phyloP scores from a whole-genome alignment of 2,888 invertebrate species.

The Stenodema calcarata region DNA sequence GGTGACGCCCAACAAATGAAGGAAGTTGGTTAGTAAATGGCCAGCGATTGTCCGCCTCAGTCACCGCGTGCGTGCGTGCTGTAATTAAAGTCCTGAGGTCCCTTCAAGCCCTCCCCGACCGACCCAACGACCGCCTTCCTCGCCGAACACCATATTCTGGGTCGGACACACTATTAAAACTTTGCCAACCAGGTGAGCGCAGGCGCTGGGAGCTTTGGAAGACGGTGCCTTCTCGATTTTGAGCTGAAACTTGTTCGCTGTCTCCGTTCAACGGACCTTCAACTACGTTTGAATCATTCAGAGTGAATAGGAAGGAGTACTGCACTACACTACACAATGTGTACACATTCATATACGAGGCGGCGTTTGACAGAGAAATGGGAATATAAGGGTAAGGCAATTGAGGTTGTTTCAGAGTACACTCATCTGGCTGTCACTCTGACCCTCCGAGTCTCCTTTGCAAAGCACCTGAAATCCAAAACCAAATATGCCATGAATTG shows the following conservation, averaged over 20 bases:
- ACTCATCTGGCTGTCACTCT: too few relatives aligned
- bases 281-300: too few relatives aligned
- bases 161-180: conserved; percentile 45
- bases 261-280: too few relatives aligned
- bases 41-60: conserved; percentile 49
- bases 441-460: too few relatives aligned
- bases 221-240: background rate
- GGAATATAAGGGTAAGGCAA: too few relatives aligned
- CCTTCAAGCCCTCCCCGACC: background rate
- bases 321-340: too few relatives aligned
- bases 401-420: too few relatives aligned
- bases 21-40: conserved; percentile 49
- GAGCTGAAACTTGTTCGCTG: background rate
- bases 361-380: too few relatives aligned
- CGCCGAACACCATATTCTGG: conserved; percentile 36
- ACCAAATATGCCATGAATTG: too few relatives aligned
- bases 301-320: too few relatives aligned
- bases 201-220: background rate
- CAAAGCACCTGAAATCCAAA: too few relatives aligned
- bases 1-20: conserved; percentile 47
- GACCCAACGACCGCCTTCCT: background rate
- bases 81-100: conserved; percentile 39
- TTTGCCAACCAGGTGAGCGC: conserved; percentile 30
- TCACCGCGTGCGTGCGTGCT: conserved; percentile 45
- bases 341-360: too few relatives aligned